Conservation (phyloP, 2,113 vertebrate species). For the Recurvirostra avosetta region DNA sequence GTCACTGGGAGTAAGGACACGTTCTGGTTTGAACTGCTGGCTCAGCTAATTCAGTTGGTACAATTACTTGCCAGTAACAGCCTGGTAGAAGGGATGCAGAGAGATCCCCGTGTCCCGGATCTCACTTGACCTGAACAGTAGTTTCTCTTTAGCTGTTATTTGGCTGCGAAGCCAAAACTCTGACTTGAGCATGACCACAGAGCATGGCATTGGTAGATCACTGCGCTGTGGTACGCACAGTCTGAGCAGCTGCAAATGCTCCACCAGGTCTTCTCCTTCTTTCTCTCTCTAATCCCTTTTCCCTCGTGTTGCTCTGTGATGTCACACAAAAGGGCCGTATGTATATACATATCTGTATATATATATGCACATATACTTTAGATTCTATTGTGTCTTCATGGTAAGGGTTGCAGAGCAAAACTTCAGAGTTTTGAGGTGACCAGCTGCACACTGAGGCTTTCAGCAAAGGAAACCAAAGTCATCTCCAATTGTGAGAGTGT, state of each 20-base stretch:
- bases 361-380: background rate
- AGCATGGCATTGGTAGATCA: background rate
- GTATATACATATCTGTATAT: background rate
- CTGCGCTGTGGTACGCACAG: background rate
- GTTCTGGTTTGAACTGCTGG: background rate
- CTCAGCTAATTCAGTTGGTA: background rate
- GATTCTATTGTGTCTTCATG: background rate
- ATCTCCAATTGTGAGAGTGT: background rate
- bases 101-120: background rate
- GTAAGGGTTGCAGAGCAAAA: background rate
- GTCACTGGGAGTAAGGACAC: background rate
- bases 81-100: background rate
- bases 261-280: background rate
- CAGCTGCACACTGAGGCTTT: constrained; percentile 25
- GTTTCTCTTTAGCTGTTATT: background rate
- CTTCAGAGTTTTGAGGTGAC: background rate
- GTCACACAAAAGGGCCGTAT: background rate
- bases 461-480: constrained; percentile 27
- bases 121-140: background rate
- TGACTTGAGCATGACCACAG: background rate
- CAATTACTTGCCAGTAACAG: background rate
- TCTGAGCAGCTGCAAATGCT: background rate
- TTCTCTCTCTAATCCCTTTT: background rate
- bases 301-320: background rate
- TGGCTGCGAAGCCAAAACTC: background rate